Evolutionary conservation across 2,113 vertebrate species (phyloP).

Genomic region (Felis catus): F.catus_Fca126_mat1.0 CM031419.1:134915001-134915500

Average conservation of each 20-base stretch:
- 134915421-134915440: background rate
- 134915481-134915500: background rate
- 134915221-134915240: conserved; percentile 32
- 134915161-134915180: conserved; percentile 51
- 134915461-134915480: background rate
- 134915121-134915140: conserved; percentile 63
- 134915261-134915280: conserved; percentile 43
- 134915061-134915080: conserved; percentile 50
- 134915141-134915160: conserved; percentile 52
- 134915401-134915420: background rate
- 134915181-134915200: background rate
- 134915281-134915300: background rate
- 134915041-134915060: conserved; percentile 52
- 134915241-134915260: conserved; percentile 3
- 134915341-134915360: background rate
- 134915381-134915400: background rate
- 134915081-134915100: conserved; percentile 51
- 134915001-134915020: conserved; percentile 47
- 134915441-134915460: background rate
- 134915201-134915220: conserved; percentile 24
- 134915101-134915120: conserved; percentile 30
- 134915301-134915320: background rate
- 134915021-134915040: background rate
- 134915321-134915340: background rate
- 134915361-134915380: background rate